Evolutionary conservation across 2,797 vertebrate species (phyloP).

Genomic region (Falco novaeseelandiae): DNA sequence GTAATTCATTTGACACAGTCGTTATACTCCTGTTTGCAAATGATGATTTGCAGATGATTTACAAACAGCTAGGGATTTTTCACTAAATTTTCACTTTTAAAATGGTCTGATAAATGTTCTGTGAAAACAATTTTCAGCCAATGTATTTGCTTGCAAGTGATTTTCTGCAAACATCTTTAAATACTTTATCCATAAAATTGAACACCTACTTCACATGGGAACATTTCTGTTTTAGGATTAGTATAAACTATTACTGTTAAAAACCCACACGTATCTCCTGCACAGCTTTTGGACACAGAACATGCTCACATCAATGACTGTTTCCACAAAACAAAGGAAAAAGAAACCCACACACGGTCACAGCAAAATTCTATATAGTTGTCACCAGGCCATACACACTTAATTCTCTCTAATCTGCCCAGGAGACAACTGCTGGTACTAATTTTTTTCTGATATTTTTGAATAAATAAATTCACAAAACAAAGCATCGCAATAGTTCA

Average conservation of each 20-base stretch:
- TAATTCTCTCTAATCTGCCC: background rate
- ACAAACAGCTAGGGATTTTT: conserved; percentile 66
- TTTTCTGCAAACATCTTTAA: conserved; percentile 57
- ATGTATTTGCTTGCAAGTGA: conserved; percentile 37
- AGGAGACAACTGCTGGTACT: background rate
- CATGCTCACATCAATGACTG: background rate
- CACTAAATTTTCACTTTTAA: conserved; percentile 69
- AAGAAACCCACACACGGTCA: background rate
- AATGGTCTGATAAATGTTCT: conserved; percentile 65
- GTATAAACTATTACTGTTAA: background rate
- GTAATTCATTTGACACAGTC: conserved; percentile 62
- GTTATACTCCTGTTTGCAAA: conserved; percentile 67
- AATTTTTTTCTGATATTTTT: background rate
- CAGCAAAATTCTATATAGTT: background rate
- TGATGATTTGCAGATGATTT: conserved; percentile 70
- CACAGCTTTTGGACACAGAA: background rate
- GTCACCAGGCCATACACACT: background rate
- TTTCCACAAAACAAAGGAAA: conserved; percentile 16
- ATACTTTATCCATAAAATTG: conserved; percentile 58
- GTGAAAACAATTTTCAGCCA: conserved; percentile 65
- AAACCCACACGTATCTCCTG: background rate
- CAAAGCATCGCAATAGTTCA: background rate
- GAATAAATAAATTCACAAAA: background rate
- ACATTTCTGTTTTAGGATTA: conserved; percentile 8
- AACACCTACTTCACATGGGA: conserved; percentile 57